Percentiles rank a stretch among this genome's conserved stretches.
Evolutionary conservation across 2,797 vertebrate genomes (phyloP).

Genomic region (Telmatherina bonti): DNA sequence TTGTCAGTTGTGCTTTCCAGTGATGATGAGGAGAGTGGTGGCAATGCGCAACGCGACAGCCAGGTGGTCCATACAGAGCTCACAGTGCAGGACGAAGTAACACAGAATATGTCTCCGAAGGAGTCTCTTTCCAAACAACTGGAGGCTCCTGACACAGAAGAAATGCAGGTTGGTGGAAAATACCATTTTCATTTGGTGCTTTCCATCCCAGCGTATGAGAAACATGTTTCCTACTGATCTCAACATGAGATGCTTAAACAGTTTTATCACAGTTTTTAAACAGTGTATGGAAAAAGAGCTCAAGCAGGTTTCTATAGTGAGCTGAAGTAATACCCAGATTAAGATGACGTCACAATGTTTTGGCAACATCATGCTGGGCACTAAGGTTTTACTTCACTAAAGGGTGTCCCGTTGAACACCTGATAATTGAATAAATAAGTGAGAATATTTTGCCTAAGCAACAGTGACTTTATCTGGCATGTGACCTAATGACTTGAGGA

Average conservation of each 20-base stretch:
- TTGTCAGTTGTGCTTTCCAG: slow-evolving; percentile 94
- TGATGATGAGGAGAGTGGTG: slow-evolving; percentile 87
- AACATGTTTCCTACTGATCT: slow-evolving; percentile 7
- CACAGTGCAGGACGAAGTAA: slow-evolving; percentile 33
- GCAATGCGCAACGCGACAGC: neutral
- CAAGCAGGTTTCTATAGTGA: slow-evolving; percentile 7
- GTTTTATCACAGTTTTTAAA: neutral
- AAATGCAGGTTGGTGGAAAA: slow-evolving; percentile 54
- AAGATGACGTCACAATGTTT: slow-evolving; percentile 25
- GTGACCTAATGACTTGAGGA: too few species aligned
- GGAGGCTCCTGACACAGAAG: slow-evolving; percentile 7
- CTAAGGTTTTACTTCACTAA: slow-evolving; percentile 30
- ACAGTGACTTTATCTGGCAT: neutral
- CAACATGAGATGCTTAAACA: neutral
- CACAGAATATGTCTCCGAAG: slow-evolving; percentile 40
- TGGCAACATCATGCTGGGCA: neutral
- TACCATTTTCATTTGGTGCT: neutral
- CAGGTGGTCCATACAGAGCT: slow-evolving; percentile 33
- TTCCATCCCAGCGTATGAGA: neutral
- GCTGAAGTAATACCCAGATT: slow-evolving; percentile 30
- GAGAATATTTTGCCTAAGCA: neutral
- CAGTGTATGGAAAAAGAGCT: slow-evolving; percentile 1
- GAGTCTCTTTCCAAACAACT: slow-evolving; percentile 14
- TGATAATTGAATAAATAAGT: slow-evolving; percentile 12
- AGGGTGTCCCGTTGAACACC: slow-evolving; percentile 4